Evolutionary conservation across 23 tunicate species (phyloP).

Genomic region (Halocynthia roretzi): DNA sequence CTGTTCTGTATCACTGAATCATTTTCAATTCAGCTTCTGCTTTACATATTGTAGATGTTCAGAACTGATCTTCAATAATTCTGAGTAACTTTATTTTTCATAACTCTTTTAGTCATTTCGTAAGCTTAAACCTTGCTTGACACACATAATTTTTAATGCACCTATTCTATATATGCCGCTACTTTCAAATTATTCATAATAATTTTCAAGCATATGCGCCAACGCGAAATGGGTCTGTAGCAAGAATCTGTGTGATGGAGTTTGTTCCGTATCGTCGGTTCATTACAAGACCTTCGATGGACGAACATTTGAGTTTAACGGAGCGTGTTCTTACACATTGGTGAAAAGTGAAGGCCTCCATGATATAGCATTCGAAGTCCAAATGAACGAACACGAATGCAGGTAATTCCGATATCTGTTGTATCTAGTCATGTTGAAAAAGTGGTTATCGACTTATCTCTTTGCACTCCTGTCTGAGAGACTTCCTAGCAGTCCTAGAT

Average conservation of each 20-base stretch:
- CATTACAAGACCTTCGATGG: conserved; percentile 33
- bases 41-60: no score
- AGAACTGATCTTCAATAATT: background rate
- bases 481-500: background rate
- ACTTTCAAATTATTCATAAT: background rate
- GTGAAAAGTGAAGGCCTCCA: conserved; percentile 3
- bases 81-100: background rate
- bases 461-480: background rate
- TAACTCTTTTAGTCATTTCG: background rate
- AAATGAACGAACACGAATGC: conserved; percentile 24
- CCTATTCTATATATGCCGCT: background rate
- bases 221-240: conserved; percentile 31
- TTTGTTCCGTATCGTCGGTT: conserved; percentile 20
- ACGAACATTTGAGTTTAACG: conserved; percentile 16
- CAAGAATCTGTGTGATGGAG: conserved; percentile 23
- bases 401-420: background rate
- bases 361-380: conserved; percentile 17
- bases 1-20: no score
- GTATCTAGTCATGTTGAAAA: background rate
- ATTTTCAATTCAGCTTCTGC: no score
- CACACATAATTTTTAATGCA: background rate
- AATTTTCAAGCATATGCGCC: conserved; percentile 12
- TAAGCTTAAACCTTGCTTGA: background rate
- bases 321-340: conserved; percentile 18
- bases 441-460: no score